phyloP scores from a whole-genome alignment of 2,888 invertebrate species.

The Meghimatium bilineatum region DNA sequence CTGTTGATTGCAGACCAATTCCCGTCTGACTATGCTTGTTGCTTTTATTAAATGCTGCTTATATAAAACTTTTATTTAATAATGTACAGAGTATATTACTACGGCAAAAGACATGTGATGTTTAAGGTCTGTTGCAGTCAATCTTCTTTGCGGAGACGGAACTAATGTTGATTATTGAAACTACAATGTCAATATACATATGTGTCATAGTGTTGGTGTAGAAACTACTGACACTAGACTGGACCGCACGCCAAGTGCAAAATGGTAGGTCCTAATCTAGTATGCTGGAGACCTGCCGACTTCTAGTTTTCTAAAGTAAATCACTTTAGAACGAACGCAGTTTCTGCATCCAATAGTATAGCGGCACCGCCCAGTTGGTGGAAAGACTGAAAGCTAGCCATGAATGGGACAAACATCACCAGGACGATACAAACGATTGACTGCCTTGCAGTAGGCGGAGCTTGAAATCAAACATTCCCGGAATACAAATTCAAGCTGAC shows the following conservation, averaged over 20 bases:
- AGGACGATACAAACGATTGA: constrained; percentile 42
- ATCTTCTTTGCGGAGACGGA: too few relatives aligned
- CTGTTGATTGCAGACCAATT: too few relatives aligned
- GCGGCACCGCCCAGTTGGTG: constrained; percentile 13
- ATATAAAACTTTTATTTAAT: too few relatives aligned
- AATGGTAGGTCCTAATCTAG: constrained; percentile 26
- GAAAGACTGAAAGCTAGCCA: constrained; percentile 2
- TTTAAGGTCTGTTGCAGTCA: too few relatives aligned
- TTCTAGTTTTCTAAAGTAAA: constrained; percentile 36
- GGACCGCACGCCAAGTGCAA: not conserved
- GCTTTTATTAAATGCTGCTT: too few relatives aligned
- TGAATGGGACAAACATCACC: constrained; percentile 4
- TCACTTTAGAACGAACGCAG: constrained; percentile 12
- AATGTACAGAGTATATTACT: too few relatives aligned
- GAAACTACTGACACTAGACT: not conserved
- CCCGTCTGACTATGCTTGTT: too few relatives aligned
- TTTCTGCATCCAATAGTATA: constrained; percentile 25
- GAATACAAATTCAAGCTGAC: constrained; percentile 31
- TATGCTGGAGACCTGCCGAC: not conserved
- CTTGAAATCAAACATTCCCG: constrained; percentile 15
- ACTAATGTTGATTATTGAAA: too few relatives aligned
- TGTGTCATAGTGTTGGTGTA: not conserved
- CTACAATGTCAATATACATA: not conserved
- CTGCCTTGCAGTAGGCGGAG: constrained; percentile 34
- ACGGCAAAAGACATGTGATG: too few relatives aligned